Evolutionary conservation across 1,140 invertebrate species (phyloP), one percentile per base, ranked within the genome.

Genomic region (Camponotus vicinus): DNA sequence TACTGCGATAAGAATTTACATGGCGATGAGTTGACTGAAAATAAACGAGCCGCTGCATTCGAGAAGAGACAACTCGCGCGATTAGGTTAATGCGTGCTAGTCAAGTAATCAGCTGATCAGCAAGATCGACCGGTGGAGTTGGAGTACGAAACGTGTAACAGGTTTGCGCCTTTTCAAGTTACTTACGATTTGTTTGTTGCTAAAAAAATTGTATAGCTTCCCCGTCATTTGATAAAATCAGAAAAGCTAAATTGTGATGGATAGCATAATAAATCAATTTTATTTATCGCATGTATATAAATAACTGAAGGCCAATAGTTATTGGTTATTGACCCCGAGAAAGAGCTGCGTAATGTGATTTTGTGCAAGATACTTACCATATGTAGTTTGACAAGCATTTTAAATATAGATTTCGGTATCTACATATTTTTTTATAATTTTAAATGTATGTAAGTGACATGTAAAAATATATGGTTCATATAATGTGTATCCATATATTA

Each of bases 151-250:
- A 27, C 42, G 8, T 11, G n/a, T 37, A 40, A 66, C 61, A 76
- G 88, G 75, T 88, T 86, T 13, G 88, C 67, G 52, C 37, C 37
- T 40, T 78, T 88, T 66, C 15, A 18, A 45, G 3, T 49, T 40
- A 34, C n/a, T 57, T 57, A 18, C 18, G 1, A 0, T 61, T 42
- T 15, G 1, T 59, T 79, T 2, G 1, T 45, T 9, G 7, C 0
- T 8, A 57, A 59, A 34, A 9, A 13, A 21, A 45, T 21, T 73
- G 7, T 27, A 9, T 4, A 21, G 37, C n/a, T 32, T 7, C 15
- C 8, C 2, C 1, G 13, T 69, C 61, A 1, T 9, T 15, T 52
- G 3, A 61, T n/a, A 57, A 18, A 45, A 71, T 37, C 57, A 0
- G n/a, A 59, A 66, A 63, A 66, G 0, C 71, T 40, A 2, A 88